These are phyloP conservation scores for Eurosta solidaginis DNA, from an alignment of 1,140 invertebrate species.

Conservation along the genomic window DNA sequence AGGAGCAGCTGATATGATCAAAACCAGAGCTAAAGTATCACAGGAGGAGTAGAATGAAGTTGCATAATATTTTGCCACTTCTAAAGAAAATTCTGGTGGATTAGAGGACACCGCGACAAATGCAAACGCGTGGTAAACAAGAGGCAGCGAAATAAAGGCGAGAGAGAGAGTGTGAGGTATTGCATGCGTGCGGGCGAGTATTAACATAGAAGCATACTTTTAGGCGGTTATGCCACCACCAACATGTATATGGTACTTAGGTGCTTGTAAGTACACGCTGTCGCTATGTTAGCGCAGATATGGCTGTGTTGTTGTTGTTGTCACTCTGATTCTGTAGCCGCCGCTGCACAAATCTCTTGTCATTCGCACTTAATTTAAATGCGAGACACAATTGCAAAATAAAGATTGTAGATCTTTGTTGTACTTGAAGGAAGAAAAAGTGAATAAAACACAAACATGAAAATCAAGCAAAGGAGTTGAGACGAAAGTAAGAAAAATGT, in stretches of 20 bases:
- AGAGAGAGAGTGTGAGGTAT: not conserved
- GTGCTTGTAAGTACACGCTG: slow-evolving; percentile 2
- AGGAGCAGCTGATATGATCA: not conserved
- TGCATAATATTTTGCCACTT: not conserved
- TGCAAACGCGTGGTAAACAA: slow-evolving; percentile 8
- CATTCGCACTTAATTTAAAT: slow-evolving; percentile 60
- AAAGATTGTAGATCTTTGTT: slow-evolving; percentile 32
- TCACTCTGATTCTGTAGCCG: not conserved
- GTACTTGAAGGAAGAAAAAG: not conserved
- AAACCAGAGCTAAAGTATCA: not conserved
- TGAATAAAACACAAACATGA: not conserved
- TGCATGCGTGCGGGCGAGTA: not conserved
- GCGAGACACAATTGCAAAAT: slow-evolving; percentile 57
- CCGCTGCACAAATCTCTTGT: slow-evolving; percentile 49
- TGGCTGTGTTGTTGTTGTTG: not conserved
- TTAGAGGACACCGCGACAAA: not conserved
- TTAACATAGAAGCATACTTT: not conserved
- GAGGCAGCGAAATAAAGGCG: not conserved
- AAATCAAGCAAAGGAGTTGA: not conserved
- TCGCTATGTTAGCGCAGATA: not conserved
- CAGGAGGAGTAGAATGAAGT: not conserved
- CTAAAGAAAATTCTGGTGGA: not conserved
- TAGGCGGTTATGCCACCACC: not conserved
- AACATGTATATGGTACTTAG: not conserved
- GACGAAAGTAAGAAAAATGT: no score